phyloP scores from a whole-genome alignment of 2,888 invertebrate genomes.

The Nephrotoma guestfalica region DNA sequence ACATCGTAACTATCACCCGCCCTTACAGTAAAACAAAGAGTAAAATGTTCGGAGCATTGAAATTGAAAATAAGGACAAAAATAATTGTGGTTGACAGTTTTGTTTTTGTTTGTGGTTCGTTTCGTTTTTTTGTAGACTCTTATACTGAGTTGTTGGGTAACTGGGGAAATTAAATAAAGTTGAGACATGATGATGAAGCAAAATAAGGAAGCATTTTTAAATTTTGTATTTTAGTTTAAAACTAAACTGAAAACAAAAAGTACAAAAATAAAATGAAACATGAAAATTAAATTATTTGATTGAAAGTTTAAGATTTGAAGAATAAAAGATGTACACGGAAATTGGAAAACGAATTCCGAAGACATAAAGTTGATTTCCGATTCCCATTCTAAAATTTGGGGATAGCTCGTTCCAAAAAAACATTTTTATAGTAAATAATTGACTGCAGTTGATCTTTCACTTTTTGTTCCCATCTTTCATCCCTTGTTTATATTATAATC shows the following conservation, averaged over 20 bases:
- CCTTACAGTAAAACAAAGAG: too few species aligned
- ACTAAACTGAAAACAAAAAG: background rate
- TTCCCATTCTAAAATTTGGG: background rate
- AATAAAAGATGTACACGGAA: background rate
- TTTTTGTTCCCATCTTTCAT: background rate
- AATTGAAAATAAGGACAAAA: background rate
- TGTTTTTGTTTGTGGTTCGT: too few species aligned
- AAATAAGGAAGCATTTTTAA: background rate
- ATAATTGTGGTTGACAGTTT: too few species aligned
- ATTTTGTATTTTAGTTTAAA: background rate
- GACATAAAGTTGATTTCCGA: background rate
- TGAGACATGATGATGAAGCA: background rate
- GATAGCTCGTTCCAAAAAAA: background rate
- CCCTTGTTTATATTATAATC: background rate
- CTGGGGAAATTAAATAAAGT: background rate
- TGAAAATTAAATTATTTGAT: background rate
- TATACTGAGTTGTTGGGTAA: background rate
- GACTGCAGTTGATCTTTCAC: background rate
- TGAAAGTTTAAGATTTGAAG: background rate
- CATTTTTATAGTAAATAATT: background rate
- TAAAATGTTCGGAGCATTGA: background rate
- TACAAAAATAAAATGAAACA: background rate
- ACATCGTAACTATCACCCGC: too few species aligned
- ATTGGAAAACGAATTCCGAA: background rate
- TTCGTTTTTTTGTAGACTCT: too few species aligned